Evolutionary conservation across 2,888 invertebrate genomes (phyloP), one percentile per base, ranked within the genome.

Genomic region (Mythimna impura): DNA sequence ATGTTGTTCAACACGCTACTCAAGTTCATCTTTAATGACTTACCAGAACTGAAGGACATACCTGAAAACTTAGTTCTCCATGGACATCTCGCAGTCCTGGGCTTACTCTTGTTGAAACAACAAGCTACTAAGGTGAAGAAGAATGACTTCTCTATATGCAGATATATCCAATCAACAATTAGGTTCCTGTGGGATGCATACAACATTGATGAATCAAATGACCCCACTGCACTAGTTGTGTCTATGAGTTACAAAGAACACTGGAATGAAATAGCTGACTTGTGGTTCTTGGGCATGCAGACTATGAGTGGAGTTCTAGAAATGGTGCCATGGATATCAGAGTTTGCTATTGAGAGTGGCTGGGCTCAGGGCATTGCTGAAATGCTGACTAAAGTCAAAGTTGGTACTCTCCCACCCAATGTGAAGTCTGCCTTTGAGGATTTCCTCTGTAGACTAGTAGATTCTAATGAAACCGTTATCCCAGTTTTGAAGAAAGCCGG

Each of bases 251-350:
- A 99, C 92, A 98, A 98, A 89, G 98, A 98, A 90, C 97, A 97
- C 88, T 99, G 99, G 99, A 97, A 97, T 96, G 99, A 99, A 91
- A 97, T 99, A 75, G 98, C 98, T 91, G 99, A 99, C 89, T 94
- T 99, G 20, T 99, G 99, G 99, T 99, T 99, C 93, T 96, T 99
- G 78, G 99, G 99, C 34, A 98, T 99, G 98, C 99, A 99, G 92
- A 99, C 99, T 2, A 98, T 99, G 97, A 97, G 98, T 88, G 97
- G 97, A 50, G 97, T 99, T 0, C 93, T 99, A 57, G 97, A 98
- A 25, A 97, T 97, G 77, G 97, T 99, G 78, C 98, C 98, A 6
- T 99, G 99, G 99, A 97, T 99, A 79, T 98, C 98, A 0, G 98
- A 99, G 88, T 99, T 99, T 93, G 98, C 98, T 7, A 97, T 99